Base-by-base conservation (phyloP, 2,888 invertebrate species). In the Drosophila atripex region DNA sequence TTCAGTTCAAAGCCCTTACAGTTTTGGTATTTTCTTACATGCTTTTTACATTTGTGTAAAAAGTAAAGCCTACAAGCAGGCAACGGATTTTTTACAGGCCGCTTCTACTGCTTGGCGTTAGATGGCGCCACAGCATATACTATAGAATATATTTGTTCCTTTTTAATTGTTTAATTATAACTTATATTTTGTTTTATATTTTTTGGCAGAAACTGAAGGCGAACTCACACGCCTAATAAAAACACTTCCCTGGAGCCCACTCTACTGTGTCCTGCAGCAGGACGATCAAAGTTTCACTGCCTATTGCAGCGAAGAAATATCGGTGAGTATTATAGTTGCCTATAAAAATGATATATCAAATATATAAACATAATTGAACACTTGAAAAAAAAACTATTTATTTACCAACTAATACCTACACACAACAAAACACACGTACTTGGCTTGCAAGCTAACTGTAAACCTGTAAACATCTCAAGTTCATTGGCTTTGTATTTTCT, bases 291-390 rank as follows among this genome's bases (percentile, higher is more conserved):
- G 94, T 47, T 93, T 95, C 85, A 95, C 95, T 18, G 94, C 94
- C 64, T 95, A 95, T 91, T 93, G 94, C 78, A 94, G 94, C 86
- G 95, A 95, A 90, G 95, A 95, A 91, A 94, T 95, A 92, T 94
- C 94, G 90, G 94, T 95, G 89, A 94, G 94, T 14, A 35, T 12
- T 5, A 35, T 5, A 93, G 38, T 2, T 9, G 7, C 16, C 9
- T 3, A 3, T 6, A 11, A 18, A 18, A 18, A 18, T 1, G 1
- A 18, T 18, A 11, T 2, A 11, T 30, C n/a, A n/a, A n/a, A 12
- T 25, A 52, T 21, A 43, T 21, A 43, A 2, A 1, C 1, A 38
- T 25, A 45, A 38, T 43, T 30, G 46, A 51, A 16, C 18, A 5
- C 38, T n/a, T 21, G 11, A 18, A 41, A n/a, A 39, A 16, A 14